Evolutionary conservation across 2,888 invertebrate species (phyloP).

Genomic region (Pecten maximus): DNA sequence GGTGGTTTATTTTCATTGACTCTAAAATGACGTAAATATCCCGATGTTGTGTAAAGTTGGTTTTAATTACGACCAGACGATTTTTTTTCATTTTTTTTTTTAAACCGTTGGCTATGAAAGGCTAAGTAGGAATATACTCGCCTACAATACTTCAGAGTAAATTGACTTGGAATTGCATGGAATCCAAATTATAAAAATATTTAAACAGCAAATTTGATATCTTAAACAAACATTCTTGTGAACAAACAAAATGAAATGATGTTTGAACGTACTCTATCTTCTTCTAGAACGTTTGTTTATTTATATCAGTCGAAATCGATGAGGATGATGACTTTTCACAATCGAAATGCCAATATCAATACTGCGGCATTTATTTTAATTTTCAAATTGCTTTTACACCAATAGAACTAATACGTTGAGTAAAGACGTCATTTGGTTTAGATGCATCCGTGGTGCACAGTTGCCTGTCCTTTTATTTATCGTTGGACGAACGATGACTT

Average conservation of each 20-base stretch:
- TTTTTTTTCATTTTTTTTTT: neutral
- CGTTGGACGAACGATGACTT: too few species aligned
- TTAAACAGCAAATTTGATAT: constrained; percentile 21
- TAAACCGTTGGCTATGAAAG: neutral
- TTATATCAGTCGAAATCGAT: neutral
- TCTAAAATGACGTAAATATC: neutral
- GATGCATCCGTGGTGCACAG: neutral
- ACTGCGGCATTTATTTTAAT: neutral
- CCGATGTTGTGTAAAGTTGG: neutral
- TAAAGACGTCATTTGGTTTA: neutral
- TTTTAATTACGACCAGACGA: neutral
- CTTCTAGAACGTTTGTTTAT: neutral
- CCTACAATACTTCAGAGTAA: neutral
- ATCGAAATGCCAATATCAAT: neutral
- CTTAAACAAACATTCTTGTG: neutral
- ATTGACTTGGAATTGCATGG: neutral
- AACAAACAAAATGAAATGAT: neutral
- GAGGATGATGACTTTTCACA: neutral
- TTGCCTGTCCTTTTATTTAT: too few species aligned
- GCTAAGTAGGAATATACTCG: neutral
- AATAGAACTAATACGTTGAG: neutral
- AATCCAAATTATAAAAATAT: neutral
- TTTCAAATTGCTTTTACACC: neutral
- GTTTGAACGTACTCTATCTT: neutral
- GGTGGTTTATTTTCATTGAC: neutral